Evolutionary conservation across 2,113 vertebrate species (phyloP).

Genomic region (Aphelocoma coerulescens): DNA sequence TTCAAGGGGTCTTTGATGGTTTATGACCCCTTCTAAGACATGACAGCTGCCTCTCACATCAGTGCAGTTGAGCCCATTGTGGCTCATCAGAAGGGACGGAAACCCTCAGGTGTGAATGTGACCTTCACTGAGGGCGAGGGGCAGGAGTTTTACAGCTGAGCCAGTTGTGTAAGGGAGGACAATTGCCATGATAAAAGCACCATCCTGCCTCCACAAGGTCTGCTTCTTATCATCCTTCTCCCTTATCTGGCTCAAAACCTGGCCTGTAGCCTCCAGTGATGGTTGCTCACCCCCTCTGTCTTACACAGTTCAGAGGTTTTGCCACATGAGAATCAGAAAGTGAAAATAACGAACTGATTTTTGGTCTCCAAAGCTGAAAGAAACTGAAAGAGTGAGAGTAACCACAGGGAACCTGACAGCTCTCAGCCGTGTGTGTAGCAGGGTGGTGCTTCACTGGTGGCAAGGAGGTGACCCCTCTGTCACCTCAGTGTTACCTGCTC

Average conservation of each 20-base stretch:
- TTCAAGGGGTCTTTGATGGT: background rate
- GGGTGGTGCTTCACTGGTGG: background rate
- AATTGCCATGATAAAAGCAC: background rate
- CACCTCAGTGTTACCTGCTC: background rate
- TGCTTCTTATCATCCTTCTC: background rate
- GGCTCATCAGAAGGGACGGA: background rate
- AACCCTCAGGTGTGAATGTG: background rate
- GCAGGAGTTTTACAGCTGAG: background rate
- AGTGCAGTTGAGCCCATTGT: rapidly evolving
- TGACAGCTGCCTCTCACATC: background rate
- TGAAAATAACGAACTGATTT: background rate
- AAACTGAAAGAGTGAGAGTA: constrained; percentile 1
- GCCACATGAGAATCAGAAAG: background rate
- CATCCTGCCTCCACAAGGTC: background rate
- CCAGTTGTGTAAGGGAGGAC: background rate
- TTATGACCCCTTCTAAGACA: background rate
- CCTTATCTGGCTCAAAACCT: background rate
- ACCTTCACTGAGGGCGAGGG: background rate
- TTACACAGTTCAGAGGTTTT: background rate
- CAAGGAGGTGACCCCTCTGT: background rate
- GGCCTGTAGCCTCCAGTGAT: background rate
- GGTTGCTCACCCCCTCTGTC: background rate
- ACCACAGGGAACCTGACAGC: background rate
- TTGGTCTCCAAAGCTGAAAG: background rate
- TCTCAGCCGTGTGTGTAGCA: background rate